phyloP scores from a whole-genome alignment of 2,113 vertebrate genomes.

The Ranitomeya imitator region DNA sequence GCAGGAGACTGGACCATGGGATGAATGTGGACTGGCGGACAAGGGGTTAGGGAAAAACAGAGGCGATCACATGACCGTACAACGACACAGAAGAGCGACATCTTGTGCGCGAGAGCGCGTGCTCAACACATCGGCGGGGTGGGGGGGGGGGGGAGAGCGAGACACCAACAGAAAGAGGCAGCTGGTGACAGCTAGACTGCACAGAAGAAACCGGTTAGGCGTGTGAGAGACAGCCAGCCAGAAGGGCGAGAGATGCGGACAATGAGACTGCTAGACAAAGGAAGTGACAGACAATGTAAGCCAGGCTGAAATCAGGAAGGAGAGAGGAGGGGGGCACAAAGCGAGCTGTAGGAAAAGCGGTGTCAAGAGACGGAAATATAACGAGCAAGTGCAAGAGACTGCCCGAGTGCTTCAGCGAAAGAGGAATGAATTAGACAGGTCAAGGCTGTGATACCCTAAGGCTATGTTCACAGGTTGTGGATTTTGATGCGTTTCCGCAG shows the following conservation, averaged over 20 bases:
- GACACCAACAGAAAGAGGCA: neutral
- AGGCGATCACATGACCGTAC: conserved; percentile 13
- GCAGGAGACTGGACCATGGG: no score
- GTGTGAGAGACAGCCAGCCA: neutral
- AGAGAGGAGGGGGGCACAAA: neutral
- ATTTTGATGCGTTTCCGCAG: no score
- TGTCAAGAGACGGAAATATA: neutral
- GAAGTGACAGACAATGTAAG: neutral
- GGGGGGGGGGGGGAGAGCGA: neutral
- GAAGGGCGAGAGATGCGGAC: neutral
- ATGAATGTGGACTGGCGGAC: neutral
- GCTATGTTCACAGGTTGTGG: no score
- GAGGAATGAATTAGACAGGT: neutral
- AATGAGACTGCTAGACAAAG: neutral
- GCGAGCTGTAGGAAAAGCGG: neutral
- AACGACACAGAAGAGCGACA: conserved; percentile 31
- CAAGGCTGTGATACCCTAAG: neutral
- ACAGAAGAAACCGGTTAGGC: neutral
- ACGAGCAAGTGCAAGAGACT: neutral
- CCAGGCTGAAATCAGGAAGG: neutral
- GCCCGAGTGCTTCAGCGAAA: neutral
- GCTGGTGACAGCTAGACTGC: neutral
- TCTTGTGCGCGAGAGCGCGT: neutral
- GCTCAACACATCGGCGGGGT: neutral
- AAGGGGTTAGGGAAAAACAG: neutral